These are phyloP conservation scores for Mongoloraphidia duomilia DNA, from an alignment of 2,888 invertebrate genomes.

Conservation along the genomic window DNA sequence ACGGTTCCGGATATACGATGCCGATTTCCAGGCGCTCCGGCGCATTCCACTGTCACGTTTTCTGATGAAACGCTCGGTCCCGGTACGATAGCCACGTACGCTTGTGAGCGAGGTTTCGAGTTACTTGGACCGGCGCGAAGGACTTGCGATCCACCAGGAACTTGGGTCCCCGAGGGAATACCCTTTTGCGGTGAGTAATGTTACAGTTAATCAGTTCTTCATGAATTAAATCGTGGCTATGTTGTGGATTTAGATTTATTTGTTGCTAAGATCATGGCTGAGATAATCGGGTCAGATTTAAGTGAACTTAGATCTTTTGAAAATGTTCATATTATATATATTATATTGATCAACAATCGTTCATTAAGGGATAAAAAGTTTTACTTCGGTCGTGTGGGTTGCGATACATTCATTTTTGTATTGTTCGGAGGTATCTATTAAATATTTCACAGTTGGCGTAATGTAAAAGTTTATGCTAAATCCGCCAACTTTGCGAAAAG, in stretches of 20 bases:
- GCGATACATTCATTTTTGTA: no score
- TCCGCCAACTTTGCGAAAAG: no score
- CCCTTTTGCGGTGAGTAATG: conserved; percentile 80
- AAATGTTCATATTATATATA: no score
- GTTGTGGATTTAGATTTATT: neutral
- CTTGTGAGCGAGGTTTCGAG: conserved; percentile 81
- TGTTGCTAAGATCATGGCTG: neutral
- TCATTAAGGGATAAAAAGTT: no score
- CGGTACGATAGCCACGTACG: conserved; percentile 65
- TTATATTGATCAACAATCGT: no score
- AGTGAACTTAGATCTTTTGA: no score
- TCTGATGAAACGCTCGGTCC: conserved; percentile 43
- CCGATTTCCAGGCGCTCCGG: conserved; percentile 81
- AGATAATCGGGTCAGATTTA: neutral
- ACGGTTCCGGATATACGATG: conserved; percentile 29
- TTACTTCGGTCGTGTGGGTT: no score
- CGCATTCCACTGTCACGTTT: conserved; percentile 70
- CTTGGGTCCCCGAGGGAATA: conserved; percentile 80
- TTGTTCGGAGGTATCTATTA: no score
- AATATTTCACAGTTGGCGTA: no score
- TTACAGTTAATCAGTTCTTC: neutral
- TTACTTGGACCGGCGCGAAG: conserved; percentile 74
- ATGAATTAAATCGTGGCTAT: neutral
- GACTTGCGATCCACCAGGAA: conserved; percentile 54
- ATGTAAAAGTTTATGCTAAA: no score